Base-by-base conservation (phyloP, 2,797 vertebrate genomes). In the Meda fulgida region DNA sequence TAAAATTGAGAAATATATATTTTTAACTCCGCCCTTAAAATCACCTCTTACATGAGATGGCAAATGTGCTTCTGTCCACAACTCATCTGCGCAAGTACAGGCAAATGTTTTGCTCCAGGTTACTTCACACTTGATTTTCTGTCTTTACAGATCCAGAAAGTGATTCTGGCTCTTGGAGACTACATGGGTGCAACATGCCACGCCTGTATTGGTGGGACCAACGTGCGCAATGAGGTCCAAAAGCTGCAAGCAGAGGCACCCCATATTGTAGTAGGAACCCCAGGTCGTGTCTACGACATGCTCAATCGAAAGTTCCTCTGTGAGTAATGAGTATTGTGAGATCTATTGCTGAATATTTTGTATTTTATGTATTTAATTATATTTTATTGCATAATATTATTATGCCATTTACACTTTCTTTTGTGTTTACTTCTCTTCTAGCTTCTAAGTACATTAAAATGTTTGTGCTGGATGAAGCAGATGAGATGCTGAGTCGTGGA, bases 181-280 rank as follows among this genome's bases (percentile, higher is more conserved):
- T 98, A 98, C 93, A 96, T 97, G 96, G 97, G 97, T 0, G 96
- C 97, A 0, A 92, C 93, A 0, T 98, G 97, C 89, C 96, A 97
- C 2, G 97, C 97, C 69, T 98, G 97, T 40, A 98, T 97, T 0
- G 97, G 97, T 0, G 97, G 97, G 40, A 98, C 97, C 80, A 97
- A 95, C 0, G 95, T 98, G 19, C 94, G 97, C 5, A 94, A 87
- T 1, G 97, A 98, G 81, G 94, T 96, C 51, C 94, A 96, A 88
- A 98, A 96, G 86, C 93, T 98, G 53, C 95, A 96, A 87, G 94
- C 95, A 5, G 96, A 97, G 85, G 93, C 96, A 0, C 97, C 97
- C 0, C 95, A 97, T 87, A 97, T 97, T 21, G 95, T 98, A 1
- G 97, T 98, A 79, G 97, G 97, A 3, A 97, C 97, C 0, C 97